These are phyloP conservation scores for Acanthurus tractus DNA, from an alignment of 2,797 vertebrate species.

Conservation along the genomic window DNA sequence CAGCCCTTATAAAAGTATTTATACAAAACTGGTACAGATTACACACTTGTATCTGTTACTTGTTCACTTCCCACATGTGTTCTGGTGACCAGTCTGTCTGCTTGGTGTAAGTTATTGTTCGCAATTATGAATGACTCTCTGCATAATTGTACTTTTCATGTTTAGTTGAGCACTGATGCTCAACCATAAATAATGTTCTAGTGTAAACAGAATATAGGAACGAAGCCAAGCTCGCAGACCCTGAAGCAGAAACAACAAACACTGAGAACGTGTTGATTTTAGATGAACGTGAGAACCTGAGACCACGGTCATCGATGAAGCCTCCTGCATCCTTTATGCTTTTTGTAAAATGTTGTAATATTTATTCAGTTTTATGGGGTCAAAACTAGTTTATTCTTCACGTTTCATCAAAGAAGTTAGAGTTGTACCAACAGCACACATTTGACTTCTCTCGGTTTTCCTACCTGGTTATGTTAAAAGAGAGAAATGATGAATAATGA, in stretches of 20 bases:
- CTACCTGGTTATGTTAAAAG: not conserved
- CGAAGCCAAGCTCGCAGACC: not conserved
- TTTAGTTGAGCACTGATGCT: constrained; percentile 15
- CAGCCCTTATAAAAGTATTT: not conserved
- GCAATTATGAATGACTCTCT: constrained; percentile 7
- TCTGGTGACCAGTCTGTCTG: not conserved
- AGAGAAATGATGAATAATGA: not conserved
- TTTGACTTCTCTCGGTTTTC: not conserved
- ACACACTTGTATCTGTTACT: not conserved
- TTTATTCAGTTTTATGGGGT: not conserved
- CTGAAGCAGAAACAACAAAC: not conserved
- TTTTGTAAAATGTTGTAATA: constrained; percentile 1
- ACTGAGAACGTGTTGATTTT: not conserved
- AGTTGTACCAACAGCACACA: not conserved
- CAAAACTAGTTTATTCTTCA: not conserved
- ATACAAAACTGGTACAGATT: not conserved
- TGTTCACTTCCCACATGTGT: not conserved
- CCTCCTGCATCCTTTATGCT: not conserved
- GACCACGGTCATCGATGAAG: not conserved
- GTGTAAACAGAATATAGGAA: constrained; percentile 6
- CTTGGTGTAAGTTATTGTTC: not conserved
- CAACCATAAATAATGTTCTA: not conserved
- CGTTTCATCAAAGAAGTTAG: not conserved
- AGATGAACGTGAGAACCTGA: not conserved
- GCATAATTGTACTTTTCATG: constrained; percentile 17